Evolutionary conservation across 2,797 vertebrate genomes (phyloP).

Genomic region (Schizopygopsis malacanthus): DNA sequence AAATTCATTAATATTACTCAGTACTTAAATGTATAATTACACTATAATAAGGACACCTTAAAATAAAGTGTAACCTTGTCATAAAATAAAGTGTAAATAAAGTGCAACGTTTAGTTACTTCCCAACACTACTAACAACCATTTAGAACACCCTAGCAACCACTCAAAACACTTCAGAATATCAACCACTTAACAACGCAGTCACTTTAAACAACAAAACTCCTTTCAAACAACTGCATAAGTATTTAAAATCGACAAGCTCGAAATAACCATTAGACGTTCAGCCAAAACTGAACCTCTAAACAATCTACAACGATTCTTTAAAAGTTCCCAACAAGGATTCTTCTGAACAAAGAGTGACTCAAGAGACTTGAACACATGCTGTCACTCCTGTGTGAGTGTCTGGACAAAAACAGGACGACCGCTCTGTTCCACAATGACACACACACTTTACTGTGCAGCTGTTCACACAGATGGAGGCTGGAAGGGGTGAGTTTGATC

Average conservation of each 20-base stretch:
- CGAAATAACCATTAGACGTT: background rate
- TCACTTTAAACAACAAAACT: background rate
- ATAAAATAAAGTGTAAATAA: no score
- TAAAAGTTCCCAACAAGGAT: background rate
- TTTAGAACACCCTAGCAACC: no score
- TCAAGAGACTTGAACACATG: background rate
- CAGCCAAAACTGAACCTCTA: background rate
- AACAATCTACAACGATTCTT: background rate
- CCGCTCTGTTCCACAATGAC: constrained; percentile 4
- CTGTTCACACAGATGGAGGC: constrained; percentile 69
- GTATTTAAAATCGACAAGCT: background rate
- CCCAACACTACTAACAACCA: no score
- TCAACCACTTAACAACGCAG: no score
- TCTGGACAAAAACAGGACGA: background rate
- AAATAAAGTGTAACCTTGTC: no score
- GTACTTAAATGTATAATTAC: no score
- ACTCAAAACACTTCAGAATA: no score
- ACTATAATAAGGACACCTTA: no score
- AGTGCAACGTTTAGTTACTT: no score
- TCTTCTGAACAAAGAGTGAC: background rate
- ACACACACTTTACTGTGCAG: constrained; percentile 68
- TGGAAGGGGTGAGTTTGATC: background rate
- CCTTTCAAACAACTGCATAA: background rate
- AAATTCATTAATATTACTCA: no score
- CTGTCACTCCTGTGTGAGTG: background rate